These are phyloP conservation scores for Agrilus cyanescens DNA, from an alignment of 2,888 invertebrate species.

Conservation along the genomic window DNA sequence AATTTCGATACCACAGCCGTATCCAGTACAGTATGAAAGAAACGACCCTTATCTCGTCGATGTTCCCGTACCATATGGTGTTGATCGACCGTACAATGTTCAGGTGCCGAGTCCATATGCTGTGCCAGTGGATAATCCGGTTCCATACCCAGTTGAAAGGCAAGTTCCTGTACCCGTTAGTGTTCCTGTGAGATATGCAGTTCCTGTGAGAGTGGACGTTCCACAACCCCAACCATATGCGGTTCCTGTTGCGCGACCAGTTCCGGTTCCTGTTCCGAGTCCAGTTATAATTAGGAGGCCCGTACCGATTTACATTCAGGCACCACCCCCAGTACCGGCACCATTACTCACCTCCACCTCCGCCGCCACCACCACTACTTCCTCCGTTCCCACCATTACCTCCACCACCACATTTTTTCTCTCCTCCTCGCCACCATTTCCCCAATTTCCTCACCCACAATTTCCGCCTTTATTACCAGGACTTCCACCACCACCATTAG, in stretches of 20 bases:
- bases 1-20: constrained; percentile 5
- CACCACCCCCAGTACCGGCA: neutral
- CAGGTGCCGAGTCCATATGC: constrained; percentile 29
- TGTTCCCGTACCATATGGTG: constrained; percentile 30
- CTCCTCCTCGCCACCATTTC: no score
- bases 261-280: constrained; percentile 40
- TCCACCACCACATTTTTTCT: no score
- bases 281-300: constrained; percentile 42
- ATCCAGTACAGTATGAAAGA: constrained; percentile 2
- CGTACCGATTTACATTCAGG: constrained; percentile 31
- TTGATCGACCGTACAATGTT: constrained; percentile 27
- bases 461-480: no score
- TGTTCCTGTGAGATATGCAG: constrained; percentile 34
- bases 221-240: constrained; percentile 30
- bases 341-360: no score
- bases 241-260: constrained; percentile 37
- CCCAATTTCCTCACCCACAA: no score
- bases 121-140: constrained; percentile 36
- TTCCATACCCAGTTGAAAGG: constrained; percentile 5
- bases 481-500: no score
- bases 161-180: constrained; percentile 25
- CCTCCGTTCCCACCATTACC: no score
- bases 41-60: constrained; percentile 4
- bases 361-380: no score
- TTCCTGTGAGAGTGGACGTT: constrained; percentile 29